These are phyloP conservation scores for Anoplius nigerrimus DNA, from an alignment of 2,888 invertebrate species.

Conservation along the genomic window DNA sequence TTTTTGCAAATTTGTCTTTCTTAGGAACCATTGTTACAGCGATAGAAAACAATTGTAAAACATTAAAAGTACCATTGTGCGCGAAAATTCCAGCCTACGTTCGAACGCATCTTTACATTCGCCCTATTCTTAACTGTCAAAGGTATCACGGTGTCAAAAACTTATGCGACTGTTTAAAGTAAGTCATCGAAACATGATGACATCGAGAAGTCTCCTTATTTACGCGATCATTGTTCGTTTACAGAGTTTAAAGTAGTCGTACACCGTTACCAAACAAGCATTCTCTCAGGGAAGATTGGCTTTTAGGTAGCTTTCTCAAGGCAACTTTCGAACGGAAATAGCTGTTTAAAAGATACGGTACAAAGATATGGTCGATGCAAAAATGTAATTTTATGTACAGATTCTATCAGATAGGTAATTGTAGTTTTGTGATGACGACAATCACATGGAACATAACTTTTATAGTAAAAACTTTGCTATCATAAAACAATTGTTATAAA, in stretches of 20 bases:
- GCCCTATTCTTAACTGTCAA: background rate
- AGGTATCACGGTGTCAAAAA: too few relatives aligned
- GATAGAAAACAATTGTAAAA: slow-evolving; percentile 4
- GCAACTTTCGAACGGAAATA: slow-evolving; percentile 14
- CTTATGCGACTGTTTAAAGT: too few relatives aligned
- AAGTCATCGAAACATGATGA: too few relatives aligned
- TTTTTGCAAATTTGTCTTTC: background rate
- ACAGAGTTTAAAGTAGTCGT: too few relatives aligned
- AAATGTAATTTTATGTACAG: background rate
- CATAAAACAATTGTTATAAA: too few relatives aligned
- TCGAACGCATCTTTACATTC: background rate
- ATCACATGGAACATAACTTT: background rate
- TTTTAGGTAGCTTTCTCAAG: background rate
- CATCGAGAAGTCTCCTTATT: too few relatives aligned
- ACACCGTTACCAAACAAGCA: slow-evolving; percentile 6
- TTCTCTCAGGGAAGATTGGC: too few relatives aligned
- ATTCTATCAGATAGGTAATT: too few relatives aligned
- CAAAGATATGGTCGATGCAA: slow-evolving; percentile 32
- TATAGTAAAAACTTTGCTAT: too few relatives aligned
- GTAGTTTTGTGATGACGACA: too few relatives aligned
- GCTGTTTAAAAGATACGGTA: slow-evolving; percentile 40
- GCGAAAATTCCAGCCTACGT: slow-evolving; percentile 5
- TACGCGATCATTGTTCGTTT: too few relatives aligned
- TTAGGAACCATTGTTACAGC: background rate
- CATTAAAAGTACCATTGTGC: slow-evolving; percentile 1